Percentiles rank a stretch among this genome's conserved stretches.
Conservation (phyloP, 2,113 vertebrate genomes). For the Illadopsis cleaveri region DNA sequence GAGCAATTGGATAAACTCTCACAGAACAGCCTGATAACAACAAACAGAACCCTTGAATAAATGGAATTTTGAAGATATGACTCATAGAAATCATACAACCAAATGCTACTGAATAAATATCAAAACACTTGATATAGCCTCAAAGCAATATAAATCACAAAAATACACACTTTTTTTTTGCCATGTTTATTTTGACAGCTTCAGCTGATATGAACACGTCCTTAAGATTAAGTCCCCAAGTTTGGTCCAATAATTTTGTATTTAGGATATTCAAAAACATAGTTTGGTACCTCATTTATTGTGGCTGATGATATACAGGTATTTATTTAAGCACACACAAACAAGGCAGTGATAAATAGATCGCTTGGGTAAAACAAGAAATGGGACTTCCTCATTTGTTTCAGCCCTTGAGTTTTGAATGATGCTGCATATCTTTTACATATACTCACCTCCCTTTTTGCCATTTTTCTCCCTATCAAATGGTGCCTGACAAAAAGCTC, state of each 20-base stretch:
- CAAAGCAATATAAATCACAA: not conserved
- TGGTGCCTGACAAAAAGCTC: not conserved
- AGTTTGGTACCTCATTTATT: not conserved
- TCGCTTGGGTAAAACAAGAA: not conserved
- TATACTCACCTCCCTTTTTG: not conserved
- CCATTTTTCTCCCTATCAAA: not conserved
- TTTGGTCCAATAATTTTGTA: not conserved
- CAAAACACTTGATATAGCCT: not conserved
- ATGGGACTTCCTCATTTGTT: not conserved
- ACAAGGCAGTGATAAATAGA: constrained; percentile 12
- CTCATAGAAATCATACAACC: not conserved
- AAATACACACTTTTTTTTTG: not conserved
- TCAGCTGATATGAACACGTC: not conserved
- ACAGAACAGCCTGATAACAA: constrained; percentile 41
- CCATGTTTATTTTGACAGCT: not conserved
- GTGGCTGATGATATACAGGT: not conserved
- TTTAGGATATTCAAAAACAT: not conserved
- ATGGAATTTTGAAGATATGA: constrained; percentile 47
- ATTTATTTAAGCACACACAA: constrained; percentile 1
- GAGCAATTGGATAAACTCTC: constrained; percentile 29
- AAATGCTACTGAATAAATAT: constrained; percentile 23
- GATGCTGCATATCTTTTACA: not conserved
- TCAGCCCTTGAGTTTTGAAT: not conserved
- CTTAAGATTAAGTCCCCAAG: not conserved
- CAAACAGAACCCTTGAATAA: constrained; percentile 44